These are phyloP conservation scores for Zingel zingel DNA, from an alignment of 2,113 vertebrate species.

Conservation along the genomic window DNA sequence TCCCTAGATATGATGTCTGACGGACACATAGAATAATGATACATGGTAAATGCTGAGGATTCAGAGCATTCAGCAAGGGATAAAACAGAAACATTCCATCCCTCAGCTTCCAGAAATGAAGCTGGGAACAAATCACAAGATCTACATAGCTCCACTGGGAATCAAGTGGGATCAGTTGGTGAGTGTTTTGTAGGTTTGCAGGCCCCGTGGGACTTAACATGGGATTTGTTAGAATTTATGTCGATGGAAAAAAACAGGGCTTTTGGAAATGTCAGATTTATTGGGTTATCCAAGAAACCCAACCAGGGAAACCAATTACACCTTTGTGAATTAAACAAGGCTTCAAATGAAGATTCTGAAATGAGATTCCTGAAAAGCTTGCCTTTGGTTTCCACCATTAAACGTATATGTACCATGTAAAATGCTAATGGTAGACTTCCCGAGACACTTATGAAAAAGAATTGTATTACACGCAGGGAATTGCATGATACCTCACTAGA, in stretches of 20 bases:
- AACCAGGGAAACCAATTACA: not conserved
- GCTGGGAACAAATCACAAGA: constrained; percentile 11
- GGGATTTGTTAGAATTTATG: constrained; percentile 23
- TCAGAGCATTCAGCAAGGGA: not conserved
- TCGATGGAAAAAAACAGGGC: constrained; percentile 4
- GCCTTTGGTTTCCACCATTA: not conserved
- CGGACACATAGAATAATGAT: not conserved
- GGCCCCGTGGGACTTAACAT: not conserved
- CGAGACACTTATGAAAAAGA: not conserved
- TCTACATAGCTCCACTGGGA: not conserved
- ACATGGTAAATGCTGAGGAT: not conserved
- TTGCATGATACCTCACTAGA: not conserved
- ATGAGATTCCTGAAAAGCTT: not conserved
- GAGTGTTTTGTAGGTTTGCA: not conserved
- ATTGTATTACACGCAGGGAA: not conserved
- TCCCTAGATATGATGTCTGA: no score
- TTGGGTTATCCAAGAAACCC: constrained; percentile 21
- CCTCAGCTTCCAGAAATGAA: not conserved
- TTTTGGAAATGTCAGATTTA: constrained; percentile 30
- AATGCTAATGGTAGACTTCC: not conserved
- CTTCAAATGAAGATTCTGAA: not conserved
- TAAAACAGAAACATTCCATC: not conserved
- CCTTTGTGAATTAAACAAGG: not conserved
- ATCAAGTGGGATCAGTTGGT: constrained; percentile 16
- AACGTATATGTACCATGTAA: not conserved